phyloP scores from a whole-genome alignment of 2,888 invertebrate species.

The Mythimna ferrago region DNA sequence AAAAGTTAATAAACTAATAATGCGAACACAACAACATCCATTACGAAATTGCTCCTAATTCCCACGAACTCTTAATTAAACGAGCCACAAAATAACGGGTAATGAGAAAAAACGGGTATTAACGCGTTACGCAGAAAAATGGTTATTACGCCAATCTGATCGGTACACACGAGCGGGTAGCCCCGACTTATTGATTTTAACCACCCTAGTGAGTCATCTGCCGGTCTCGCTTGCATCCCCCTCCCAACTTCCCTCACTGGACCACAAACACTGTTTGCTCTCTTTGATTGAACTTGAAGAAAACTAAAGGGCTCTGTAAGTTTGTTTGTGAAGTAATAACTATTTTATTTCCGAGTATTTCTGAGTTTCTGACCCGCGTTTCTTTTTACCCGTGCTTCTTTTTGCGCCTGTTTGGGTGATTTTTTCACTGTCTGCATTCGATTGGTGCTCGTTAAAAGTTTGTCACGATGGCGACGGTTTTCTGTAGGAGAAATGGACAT shows the following conservation, averaged over 20 bases:
- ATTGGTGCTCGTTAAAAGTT: constrained; percentile 78
- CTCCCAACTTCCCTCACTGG: constrained; percentile 68
- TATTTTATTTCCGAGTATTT: constrained; percentile 69
- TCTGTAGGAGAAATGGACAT: constrained; percentile 46
- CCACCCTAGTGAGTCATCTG: constrained; percentile 86
- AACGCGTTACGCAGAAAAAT: constrained; percentile 59
- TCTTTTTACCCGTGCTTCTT: constrained; percentile 50
- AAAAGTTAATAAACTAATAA: constrained; percentile 22
- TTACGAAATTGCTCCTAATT: constrained; percentile 46
- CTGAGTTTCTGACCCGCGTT: constrained; percentile 41
- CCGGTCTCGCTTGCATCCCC: constrained; percentile 69
- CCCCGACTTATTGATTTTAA: constrained; percentile 86
- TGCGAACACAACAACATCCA: constrained; percentile 27
- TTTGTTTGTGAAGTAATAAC: constrained; percentile 78
- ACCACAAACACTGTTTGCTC: constrained; percentile 80
- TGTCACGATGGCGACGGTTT: constrained; percentile 43
- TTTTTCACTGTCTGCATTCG: constrained; percentile 71
- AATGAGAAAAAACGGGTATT: constrained; percentile 47
- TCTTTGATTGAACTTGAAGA: constrained; percentile 86
- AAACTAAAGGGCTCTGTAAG: constrained; percentile 73
- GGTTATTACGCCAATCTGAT: constrained; percentile 60
- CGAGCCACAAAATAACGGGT: constrained; percentile 26
- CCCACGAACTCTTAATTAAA: constrained; percentile 51
- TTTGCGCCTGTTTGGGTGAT: constrained; percentile 27
- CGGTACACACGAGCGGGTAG: constrained; percentile 54